phyloP scores from a whole-genome alignment of 2,113 vertebrate genomes.

The Petrocephalus microphthalmus region DNA sequence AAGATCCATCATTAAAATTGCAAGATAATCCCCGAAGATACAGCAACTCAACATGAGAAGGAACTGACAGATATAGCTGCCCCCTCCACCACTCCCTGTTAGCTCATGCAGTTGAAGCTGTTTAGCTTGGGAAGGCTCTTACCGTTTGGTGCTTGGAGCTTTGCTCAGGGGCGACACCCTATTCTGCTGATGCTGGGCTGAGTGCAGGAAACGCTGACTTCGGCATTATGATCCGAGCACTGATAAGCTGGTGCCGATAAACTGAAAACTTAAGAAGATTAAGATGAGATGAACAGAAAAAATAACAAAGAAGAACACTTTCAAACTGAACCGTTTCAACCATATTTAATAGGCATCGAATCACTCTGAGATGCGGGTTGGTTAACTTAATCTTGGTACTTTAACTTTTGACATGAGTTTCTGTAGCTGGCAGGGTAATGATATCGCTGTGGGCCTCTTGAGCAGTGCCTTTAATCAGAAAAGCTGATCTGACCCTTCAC shows the following conservation, averaged over 20 bases:
- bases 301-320: background rate
- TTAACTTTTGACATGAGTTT: background rate
- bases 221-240: background rate
- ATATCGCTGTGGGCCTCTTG: background rate
- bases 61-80: constrained; percentile 28
- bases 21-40: constrained; percentile 40
- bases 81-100: background rate
- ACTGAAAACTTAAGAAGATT: background rate
- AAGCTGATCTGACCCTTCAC: background rate
- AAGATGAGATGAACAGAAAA: background rate
- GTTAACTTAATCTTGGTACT: background rate
- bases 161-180: background rate
- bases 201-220: background rate
- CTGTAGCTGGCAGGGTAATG: background rate
- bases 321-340: background rate
- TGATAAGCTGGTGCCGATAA: background rate
- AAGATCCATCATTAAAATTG: constrained; percentile 50
- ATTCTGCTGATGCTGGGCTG: background rate
- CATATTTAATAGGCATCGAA: background rate
- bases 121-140: background rate
- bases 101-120: background rate
- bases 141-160: background rate
- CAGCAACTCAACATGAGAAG: constrained; percentile 28
- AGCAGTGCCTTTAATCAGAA: background rate
- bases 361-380: background rate